Conservation (phyloP, 2,797 vertebrate genomes). For the Notoglanidium macrostoma region DNA sequence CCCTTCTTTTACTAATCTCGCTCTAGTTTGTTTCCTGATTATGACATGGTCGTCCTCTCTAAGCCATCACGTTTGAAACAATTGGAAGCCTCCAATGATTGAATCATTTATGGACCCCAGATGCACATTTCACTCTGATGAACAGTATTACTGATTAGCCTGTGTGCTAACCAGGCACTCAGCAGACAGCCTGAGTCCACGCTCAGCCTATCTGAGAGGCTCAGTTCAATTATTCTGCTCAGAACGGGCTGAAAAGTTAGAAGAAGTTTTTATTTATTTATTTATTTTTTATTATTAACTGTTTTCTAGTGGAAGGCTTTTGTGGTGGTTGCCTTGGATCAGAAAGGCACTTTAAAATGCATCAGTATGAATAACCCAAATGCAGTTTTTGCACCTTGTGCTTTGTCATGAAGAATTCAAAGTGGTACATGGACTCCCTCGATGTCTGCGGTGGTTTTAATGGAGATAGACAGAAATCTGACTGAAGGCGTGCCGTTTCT, state of each 20-base stretch:
- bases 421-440: slow-evolving; percentile 31
- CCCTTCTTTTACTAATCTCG: neutral
- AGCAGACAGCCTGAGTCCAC: slow-evolving; percentile 45
- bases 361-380: slow-evolving; percentile 52
- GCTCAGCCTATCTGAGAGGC: slow-evolving; percentile 54
- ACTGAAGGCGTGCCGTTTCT: slow-evolving; percentile 47
- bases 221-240: neutral
- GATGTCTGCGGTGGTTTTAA: slow-evolving; percentile 54
- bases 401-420: slow-evolving; percentile 55
- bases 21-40: slow-evolving; percentile 44
- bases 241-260: slow-evolving; percentile 18
- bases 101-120: slow-evolving; percentile 59
- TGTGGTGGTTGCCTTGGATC: slow-evolving; percentile 25
- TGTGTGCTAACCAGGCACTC: slow-evolving; percentile 3
- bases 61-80: slow-evolving; percentile 47
- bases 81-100: slow-evolving; percentile 45
- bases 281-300: neutral
- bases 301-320: slow-evolving; percentile 23
- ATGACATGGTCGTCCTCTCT: slow-evolving; percentile 39
- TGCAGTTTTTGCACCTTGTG: slow-evolving; percentile 54
- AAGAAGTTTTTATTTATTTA: slow-evolving; percentile 16
- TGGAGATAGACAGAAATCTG: slow-evolving; percentile 51
- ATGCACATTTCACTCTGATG: slow-evolving; percentile 9
- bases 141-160: slow-evolving; percentile 20
- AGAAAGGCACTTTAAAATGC: slow-evolving; percentile 39